These are phyloP conservation scores for Manis crassicaudata DNA, from an alignment of 2,797 vertebrate species.

Conservation along the genomic window DNA sequence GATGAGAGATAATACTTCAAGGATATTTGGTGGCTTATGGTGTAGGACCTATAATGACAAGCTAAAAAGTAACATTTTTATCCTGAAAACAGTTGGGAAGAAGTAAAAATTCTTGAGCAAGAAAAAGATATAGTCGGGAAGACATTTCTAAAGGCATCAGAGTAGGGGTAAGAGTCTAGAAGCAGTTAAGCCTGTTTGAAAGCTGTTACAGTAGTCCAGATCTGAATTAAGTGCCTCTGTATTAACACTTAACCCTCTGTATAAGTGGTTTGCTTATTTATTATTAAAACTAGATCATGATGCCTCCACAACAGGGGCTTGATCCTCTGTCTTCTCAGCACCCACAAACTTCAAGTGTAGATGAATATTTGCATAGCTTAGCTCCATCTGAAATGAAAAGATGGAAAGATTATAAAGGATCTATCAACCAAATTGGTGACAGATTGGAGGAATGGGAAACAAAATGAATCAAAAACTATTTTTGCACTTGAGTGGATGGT, in stretches of 20 bases:
- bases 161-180: not conserved
- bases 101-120: constrained; percentile 46
- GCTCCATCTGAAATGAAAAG: not conserved
- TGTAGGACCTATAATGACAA: not conserved
- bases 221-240: not conserved
- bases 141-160: not conserved
- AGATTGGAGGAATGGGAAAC: not conserved
- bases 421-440: not conserved
- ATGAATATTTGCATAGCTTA: not conserved
- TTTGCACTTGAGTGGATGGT: constrained; percentile 7
- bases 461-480: constrained; percentile 41
- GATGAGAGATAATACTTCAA: not conserved
- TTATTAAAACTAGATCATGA: constrained; percentile 17
- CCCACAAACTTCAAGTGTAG: not conserved
- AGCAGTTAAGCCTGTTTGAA: constrained; percentile 36
- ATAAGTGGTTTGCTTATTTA: constrained; percentile 35
- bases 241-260: not conserved
- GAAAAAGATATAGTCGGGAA: constrained; percentile 7
- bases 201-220: not conserved
- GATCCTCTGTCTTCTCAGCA: not conserved
- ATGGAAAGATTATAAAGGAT: not conserved
- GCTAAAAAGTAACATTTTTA: constrained; percentile 25
- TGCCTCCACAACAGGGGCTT: not conserved
- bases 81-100: constrained; percentile 15
- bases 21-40: not conserved